Evolutionary conservation across 2,888 invertebrate species (phyloP).

Genomic region (Epiblema foenella): DNA sequence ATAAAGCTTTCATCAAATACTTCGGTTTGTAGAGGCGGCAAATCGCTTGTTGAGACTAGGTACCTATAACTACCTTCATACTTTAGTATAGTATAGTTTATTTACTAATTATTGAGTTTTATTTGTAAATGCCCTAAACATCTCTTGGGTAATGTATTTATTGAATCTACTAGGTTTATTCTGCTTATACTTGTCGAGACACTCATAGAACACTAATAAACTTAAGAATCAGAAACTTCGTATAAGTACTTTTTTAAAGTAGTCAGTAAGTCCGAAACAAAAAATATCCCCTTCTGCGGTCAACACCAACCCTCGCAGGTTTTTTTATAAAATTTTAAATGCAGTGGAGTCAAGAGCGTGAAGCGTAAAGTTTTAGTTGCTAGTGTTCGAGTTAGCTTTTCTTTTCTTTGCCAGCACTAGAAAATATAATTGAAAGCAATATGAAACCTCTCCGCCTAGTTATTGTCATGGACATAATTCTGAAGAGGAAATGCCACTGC

Average conservation of each 20-base stretch:
- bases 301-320: slow-evolving; percentile 52
- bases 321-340: slow-evolving; percentile 68
- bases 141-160: not conserved
- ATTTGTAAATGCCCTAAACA: no score
- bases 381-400: slow-evolving; percentile 52
- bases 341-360: slow-evolving; percentile 63
- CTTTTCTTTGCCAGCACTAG: slow-evolving; percentile 41
- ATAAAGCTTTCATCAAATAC: slow-evolving; percentile 52
- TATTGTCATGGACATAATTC: slow-evolving; percentile 41
- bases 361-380: slow-evolving; percentile 65
- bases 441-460: slow-evolving; percentile 34
- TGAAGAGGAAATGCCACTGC: slow-evolving; percentile 22
- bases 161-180: not conserved
- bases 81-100: no score
- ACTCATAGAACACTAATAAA: not conserved
- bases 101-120: no score
- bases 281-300: slow-evolving; percentile 50
- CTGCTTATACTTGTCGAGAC: not conserved
- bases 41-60: slow-evolving; percentile 23
- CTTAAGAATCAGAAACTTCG: no score
- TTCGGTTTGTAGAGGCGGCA: slow-evolving; percentile 16
- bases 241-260: slow-evolving; percentile 13
- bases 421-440: slow-evolving; percentile 43
- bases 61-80: not conserved
- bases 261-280: slow-evolving; percentile 23